These are phyloP conservation scores for Nerophis lumbriciformis DNA, from an alignment of 2,113 vertebrate species.

Conservation along the genomic window DNA sequence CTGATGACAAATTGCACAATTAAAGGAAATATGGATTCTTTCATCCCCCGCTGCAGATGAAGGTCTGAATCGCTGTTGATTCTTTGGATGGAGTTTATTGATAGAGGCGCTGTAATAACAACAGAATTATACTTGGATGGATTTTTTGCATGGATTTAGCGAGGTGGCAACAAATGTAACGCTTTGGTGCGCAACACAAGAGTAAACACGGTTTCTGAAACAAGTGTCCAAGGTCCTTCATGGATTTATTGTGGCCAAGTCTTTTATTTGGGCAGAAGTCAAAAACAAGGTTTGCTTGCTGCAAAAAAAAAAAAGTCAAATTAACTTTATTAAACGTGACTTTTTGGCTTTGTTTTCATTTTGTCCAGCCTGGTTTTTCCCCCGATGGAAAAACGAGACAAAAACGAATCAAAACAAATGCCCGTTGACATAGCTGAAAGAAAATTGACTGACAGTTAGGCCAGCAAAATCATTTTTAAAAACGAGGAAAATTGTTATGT, in stretches of 20 bases:
- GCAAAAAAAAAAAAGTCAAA: no score
- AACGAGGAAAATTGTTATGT: no score
- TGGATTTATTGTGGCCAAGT: no score
- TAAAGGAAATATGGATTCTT: neutral
- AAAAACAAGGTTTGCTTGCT: no score
- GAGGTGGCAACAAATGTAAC: neutral
- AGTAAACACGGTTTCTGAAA: neutral
- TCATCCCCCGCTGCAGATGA: neutral
- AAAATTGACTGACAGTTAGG: no score
- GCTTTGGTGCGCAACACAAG: neutral
- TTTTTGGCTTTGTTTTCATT: constrained; percentile 36
- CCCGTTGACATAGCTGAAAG: no score
- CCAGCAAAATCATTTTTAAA: no score
- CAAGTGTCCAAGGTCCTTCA: neutral
- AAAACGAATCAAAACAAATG: no score
- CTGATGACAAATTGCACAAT: neutral
- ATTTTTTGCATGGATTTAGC: neutral
- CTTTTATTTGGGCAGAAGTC: no score
- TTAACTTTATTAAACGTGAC: neutral
- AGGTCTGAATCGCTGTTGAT: neutral
- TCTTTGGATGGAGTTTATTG: neutral
- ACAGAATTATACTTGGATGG: neutral
- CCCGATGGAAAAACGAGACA: no score
- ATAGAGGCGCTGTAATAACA: neutral
- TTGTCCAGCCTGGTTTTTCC: no score